Evolutionary conservation across 2,797 vertebrate species (phyloP), one percentile per base, ranked within the genome.

Genomic region (Lepilemur ruficaudatus): DNA sequence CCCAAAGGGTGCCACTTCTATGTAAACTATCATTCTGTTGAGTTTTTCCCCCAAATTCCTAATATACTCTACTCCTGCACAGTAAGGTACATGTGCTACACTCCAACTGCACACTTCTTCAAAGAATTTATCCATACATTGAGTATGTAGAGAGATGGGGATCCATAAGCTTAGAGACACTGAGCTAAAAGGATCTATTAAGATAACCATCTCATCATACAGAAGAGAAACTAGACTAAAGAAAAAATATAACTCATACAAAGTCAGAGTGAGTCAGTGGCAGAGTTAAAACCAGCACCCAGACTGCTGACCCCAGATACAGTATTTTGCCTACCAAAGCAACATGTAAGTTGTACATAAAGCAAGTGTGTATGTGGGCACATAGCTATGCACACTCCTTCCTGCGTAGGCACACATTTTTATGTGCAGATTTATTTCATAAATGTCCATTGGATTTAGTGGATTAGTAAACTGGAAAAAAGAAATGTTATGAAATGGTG

Each of bases 141-240:
- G 70, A 95, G 4, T 75, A 38, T 63, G n/a, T 2, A 72, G 52
- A 52, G 6, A 94, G 32, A 30, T 30, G n/a, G 35, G 41, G 55
- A 84, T 35, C 28, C 32, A 48, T 6, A 91, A 72, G 20, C 41
- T 90, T 57, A 46, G 43, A 92, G 46, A 81, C 79, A 72, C 57
- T 83, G 69, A 95, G 48, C 59, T 93, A 50, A 94, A 85, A 95
- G 48, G 41, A 88, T n/a, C 35, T n/a, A 67, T 65, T 50, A 69
- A 94, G 15, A 63, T 63, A 80, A 86, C 30, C 57, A 76, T 30
- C 32, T 78, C 67, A 76, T 73, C 84, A 38, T 65, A 67, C 35
- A 94, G 81, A 84, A 84, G 55, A 78, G 23, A 95, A 96, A 87
- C 4, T 55, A 11, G 32, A 87, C 70, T 67, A 23, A 63, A 92